A percentile compares a stretch with the other conserved stretches of the same genome.
Evolutionary conservation across 2,113 vertebrate species (phyloP).

Genomic region (cat (Felis catus)): F.catus_Fca126_mat1.0 CM031420.1:113385501-113386000

Average conservation of each 20-base stretch:
- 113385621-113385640: background rate
- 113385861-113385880: no score
- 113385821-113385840: no score
- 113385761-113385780: no score
- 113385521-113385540: background rate
- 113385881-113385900: no score
- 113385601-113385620: background rate
- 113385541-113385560: background rate
- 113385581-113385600: background rate
- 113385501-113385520: background rate
- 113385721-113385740: no score
- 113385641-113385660: background rate
- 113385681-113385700: background rate
- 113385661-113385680: background rate
- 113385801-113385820: no score
- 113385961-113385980: background rate
- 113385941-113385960: background rate
- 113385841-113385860: no score
- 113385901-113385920: no score
- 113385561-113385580: background rate
- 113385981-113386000: background rate
- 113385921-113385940: no score
- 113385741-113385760: no score
- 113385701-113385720: background rate
- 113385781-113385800: no score